phyloP scores from a whole-genome alignment of 2,113 vertebrate species.

The Lepus americanus region DNA sequence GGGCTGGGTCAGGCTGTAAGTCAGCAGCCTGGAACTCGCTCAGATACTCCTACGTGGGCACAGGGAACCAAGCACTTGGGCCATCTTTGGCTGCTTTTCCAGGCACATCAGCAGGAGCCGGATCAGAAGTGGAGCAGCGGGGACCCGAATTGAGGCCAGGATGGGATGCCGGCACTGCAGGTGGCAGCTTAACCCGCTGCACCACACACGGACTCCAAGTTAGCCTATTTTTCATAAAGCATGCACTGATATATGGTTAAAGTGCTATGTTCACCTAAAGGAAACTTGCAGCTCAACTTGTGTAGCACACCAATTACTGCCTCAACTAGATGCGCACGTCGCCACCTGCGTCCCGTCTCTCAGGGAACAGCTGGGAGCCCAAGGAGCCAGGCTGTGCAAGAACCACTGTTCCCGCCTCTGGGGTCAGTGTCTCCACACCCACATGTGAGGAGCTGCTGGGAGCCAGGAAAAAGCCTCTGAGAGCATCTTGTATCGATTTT shows the following conservation, averaged over 20 bases:
- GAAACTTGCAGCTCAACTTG: constrained; percentile 33
- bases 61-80: no score
- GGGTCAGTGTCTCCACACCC: constrained; percentile 89
- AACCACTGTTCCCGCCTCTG: constrained; percentile 89
- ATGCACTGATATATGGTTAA: not conserved
- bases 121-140: no score
- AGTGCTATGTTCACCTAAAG: constrained; percentile 66
- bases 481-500: constrained; percentile 89
- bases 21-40: no score
- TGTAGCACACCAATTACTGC: not conserved
- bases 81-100: no score
- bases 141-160: no score
- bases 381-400: constrained; percentile 83
- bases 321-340: not conserved
- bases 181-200: no score
- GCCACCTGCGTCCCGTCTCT: not conserved
- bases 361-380: constrained; percentile 50
- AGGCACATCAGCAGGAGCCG: no score
- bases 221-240: not conserved
- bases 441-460: constrained; percentile 81
- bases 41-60: no score
- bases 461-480: constrained; percentile 74
- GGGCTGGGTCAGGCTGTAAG: no score
- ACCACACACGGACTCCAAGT: not conserved
- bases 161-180: no score